Conservation (phyloP, 2,113 vertebrate species). For the Oceanodroma tethys region DNA sequence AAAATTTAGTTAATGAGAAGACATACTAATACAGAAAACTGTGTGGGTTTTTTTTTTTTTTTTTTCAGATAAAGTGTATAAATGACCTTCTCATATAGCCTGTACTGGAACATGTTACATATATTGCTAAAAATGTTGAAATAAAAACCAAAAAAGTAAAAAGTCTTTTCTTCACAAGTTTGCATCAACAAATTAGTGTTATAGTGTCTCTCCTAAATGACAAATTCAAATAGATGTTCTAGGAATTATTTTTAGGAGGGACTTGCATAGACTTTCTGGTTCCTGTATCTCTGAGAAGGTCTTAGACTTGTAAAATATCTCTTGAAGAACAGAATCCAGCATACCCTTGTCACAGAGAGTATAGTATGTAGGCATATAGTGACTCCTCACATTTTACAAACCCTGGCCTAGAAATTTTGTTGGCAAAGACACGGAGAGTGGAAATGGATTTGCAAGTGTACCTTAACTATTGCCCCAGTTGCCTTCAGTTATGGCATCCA, state of each 20-base stretch:
- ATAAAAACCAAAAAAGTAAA: background rate
- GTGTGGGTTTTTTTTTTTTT: rapidly evolving
- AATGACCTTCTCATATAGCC: background rate
- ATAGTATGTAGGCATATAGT: background rate
- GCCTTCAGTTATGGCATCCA: background rate
- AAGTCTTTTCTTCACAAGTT: background rate
- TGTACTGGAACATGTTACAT: rapidly evolving
- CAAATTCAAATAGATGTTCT: background rate
- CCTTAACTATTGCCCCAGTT: background rate
- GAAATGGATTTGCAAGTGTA: background rate
- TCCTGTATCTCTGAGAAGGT: background rate
- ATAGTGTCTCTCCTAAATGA: background rate
- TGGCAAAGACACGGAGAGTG: background rate
- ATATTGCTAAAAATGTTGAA: background rate
- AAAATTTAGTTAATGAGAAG: background rate
- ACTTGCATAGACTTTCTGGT: background rate
- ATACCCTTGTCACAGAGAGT: background rate
- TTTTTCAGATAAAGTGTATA: background rate
- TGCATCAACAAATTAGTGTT: background rate
- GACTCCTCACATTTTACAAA: background rate
- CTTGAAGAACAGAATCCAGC: background rate
- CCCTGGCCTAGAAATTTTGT: background rate
- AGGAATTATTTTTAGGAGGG: background rate
- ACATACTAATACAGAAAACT: background rate
- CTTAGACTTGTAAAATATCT: background rate